Evolutionary conservation across 2,797 vertebrate genomes (phyloP), one percentile per base, ranked within the genome.

Genomic region (Onychomys arenicola): DNA sequence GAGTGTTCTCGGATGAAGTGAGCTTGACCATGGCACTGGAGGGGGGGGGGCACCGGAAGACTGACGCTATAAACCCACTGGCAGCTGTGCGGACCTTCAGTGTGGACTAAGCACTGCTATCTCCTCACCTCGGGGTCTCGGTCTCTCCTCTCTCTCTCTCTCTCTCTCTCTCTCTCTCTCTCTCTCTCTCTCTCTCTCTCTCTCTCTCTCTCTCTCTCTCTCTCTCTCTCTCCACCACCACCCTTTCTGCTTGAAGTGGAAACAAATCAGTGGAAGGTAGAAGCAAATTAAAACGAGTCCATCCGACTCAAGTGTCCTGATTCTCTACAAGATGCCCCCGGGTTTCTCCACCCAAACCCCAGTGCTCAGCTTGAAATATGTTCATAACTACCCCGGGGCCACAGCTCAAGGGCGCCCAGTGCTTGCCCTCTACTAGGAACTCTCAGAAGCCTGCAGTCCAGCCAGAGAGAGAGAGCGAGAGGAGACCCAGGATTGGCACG

Each of bases 401-500:
- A 13, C 49, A 46, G 69, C n/a, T 78, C 90, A 34, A 32, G 40
- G 34, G 61, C 40, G 10, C 83, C 81, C 29, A 1, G 32, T 61
- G 16, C 78, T 52, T 4, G 43, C 40, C 55, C 73, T 83, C 32
- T 75, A 17, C 37, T 37, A 49, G 49, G 87, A 40, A 46, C 16
- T 14, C 43, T 77, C 5, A 19, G 34, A 34, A 52, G 96, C 85
- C 75, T 67, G 86, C 96, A 85, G 67, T 80, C 88, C 63, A 6
- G 84, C 90, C 89, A 67, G 87, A 92, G 77, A 78, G 89, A 57
- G 78, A 57, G 55, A 19, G 55, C 11, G 49, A 52, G 49, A 46
- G 83, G 83, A 86, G 82, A 85, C 83, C 83, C 63, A 34, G 80
- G 49, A 25, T 67, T 96, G 78, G 93, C 97, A 97, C 98, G 91